phyloP scores from a whole-genome alignment of 1,140 invertebrate species.

The Hylaeus anthracinus region DNA sequence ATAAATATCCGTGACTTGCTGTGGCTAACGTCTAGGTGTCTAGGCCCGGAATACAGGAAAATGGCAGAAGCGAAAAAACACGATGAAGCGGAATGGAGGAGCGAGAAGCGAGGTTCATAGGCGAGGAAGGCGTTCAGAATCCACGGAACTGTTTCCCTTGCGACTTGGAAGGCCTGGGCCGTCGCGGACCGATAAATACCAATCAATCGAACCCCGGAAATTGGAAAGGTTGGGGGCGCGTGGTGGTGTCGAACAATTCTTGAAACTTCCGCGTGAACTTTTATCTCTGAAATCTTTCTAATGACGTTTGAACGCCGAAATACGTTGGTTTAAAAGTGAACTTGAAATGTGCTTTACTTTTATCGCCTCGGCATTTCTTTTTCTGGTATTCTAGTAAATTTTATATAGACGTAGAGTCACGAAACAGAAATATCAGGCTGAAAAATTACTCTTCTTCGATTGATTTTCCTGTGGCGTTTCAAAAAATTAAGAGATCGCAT shows the following conservation, averaged over 20 bases:
- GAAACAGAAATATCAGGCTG: not conserved
- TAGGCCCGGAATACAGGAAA: conserved; percentile 44
- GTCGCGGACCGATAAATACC: not conserved
- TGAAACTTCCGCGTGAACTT: conserved; percentile 19
- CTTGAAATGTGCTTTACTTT: too few species aligned
- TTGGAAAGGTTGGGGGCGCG: conserved; percentile 1
- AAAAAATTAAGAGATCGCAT: not conserved
- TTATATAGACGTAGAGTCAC: too few species aligned
- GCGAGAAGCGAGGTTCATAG: conserved; percentile 43
- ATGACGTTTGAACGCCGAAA: not conserved
- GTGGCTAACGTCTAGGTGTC: conserved; percentile 60
- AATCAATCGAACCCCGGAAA: not conserved
- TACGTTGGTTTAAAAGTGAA: too few species aligned
- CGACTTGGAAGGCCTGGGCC: conserved; percentile 2
- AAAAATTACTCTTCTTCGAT: not conserved
- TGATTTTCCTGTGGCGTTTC: not conserved
- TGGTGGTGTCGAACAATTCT: conserved; percentile 7
- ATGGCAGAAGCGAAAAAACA: conserved; percentile 41
- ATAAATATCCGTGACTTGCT: conserved; percentile 43
- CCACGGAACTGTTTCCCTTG: conserved; percentile 22
- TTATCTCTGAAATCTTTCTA: not conserved
- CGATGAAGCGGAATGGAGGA: conserved; percentile 33
- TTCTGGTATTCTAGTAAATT: too few species aligned
- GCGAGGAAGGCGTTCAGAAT: conserved; percentile 30
- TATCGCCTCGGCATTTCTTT: too few species aligned